Conservation (phyloP, 2,797 vertebrate genomes). For the Serranus cabrilla region DNA sequence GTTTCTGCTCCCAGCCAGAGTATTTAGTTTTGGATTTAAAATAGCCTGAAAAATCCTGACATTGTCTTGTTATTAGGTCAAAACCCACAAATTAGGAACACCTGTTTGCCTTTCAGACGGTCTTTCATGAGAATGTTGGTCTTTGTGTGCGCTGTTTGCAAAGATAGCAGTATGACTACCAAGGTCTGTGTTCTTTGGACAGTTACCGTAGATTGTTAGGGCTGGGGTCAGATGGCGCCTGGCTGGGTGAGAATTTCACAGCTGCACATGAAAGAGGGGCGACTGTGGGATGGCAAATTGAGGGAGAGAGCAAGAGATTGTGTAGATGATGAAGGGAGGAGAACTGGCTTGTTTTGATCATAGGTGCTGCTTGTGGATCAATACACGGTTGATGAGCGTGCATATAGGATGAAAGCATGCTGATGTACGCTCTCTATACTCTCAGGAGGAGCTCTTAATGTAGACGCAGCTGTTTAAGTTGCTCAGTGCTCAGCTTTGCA, state of each 20-base stretch:
- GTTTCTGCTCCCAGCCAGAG: not conserved
- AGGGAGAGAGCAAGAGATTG: constrained; percentile 30
- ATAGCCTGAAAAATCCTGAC: constrained; percentile 2
- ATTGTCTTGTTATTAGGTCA: constrained; percentile 43
- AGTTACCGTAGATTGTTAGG: constrained; percentile 54
- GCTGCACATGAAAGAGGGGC: constrained; percentile 82
- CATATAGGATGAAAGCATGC: constrained; percentile 7
- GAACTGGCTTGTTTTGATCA: constrained; percentile 58
- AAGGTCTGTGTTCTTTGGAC: constrained; percentile 72
- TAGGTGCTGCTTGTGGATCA: constrained; percentile 43
- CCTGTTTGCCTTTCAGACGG: constrained; percentile 43
- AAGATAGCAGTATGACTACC: constrained; percentile 63
- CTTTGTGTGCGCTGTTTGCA: constrained; percentile 59
- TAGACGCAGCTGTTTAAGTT: constrained; percentile 1
- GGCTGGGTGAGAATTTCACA: constrained; percentile 83
- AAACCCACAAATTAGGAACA: constrained; percentile 48
- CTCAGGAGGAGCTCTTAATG: constrained; percentile 8
- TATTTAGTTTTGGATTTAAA: constrained; percentile 15
- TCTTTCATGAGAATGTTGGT: constrained; percentile 53
- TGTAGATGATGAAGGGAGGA: constrained; percentile 28
- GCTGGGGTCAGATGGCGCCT: constrained; percentile 68
- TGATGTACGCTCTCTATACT: constrained; percentile 5
- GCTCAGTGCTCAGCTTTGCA: not conserved
- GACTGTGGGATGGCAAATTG: constrained; percentile 54
- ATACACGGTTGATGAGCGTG: constrained; percentile 32